phyloP scores from a whole-genome alignment of 2,797 vertebrate genomes.

The Astyanax mexicanus region DNA sequence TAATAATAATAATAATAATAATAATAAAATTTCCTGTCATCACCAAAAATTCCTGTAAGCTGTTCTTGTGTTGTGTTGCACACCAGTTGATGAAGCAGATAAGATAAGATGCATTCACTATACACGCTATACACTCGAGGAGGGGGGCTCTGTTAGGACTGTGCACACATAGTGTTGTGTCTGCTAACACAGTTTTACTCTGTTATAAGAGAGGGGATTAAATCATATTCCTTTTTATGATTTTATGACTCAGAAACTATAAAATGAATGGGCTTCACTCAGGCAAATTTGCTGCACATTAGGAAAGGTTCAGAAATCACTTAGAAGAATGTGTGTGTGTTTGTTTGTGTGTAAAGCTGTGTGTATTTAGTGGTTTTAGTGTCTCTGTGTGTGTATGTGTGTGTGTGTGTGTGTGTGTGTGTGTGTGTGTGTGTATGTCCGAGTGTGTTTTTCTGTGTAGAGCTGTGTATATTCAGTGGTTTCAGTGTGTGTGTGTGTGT shows the following conservation, averaged over 20 bases:
- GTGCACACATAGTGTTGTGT: not conserved
- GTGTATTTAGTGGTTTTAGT: conserved; percentile 23
- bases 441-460: conserved; percentile 29
- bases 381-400: conserved; percentile 16
- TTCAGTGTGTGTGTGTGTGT: not conserved
- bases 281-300: not conserved
- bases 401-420: conserved; percentile 1
- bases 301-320: not conserved
- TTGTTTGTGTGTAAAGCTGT: conserved; percentile 24
- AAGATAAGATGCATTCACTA: conserved; percentile 9
- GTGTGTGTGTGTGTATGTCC: conserved; percentile 12
- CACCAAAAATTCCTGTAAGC: no score
- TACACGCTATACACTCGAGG: not conserved
- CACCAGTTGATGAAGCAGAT: conserved; percentile 5
- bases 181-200: not conserved
- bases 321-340: conserved; percentile 15
- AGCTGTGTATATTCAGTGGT: conserved; percentile 27
- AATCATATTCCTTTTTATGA: not conserved
- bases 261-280: not conserved
- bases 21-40: no score
- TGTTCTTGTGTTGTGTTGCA: not conserved
- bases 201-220: no score
- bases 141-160: not conserved
- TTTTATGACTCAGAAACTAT: not conserved
- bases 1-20: no score